A percentile compares a stretch with the other conserved stretches of the same genome.
These are phyloP conservation scores for Coregonus ussuriensis DNA, from an alignment of 2,797 vertebrate genomes.

Conservation along the genomic window DNA sequence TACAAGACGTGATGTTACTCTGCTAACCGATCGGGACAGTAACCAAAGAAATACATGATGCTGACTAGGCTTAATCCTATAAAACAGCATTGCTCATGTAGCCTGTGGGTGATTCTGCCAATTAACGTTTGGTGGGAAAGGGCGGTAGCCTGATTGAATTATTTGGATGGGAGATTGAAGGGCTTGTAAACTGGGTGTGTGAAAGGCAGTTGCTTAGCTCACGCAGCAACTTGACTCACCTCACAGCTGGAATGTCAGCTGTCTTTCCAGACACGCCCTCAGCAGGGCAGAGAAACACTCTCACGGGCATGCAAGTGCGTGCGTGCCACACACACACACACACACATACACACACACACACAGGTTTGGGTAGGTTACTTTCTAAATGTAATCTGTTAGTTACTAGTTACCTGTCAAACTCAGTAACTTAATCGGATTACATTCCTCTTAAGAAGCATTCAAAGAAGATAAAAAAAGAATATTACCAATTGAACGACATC, in stretches of 20 bases:
- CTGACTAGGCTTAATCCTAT: slow-evolving; percentile 21
- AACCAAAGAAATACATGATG: slow-evolving; percentile 26
- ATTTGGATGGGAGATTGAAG: slow-evolving; percentile 60
- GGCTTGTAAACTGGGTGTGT: slow-evolving; percentile 65
- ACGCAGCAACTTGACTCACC: slow-evolving; percentile 74
- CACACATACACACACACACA: too few relatives aligned
- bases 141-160: slow-evolving; percentile 51
- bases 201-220: slow-evolving; percentile 67
- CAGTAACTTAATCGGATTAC: too few relatives aligned
- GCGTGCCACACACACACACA: neutral
- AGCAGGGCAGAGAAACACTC: slow-evolving; percentile 59
- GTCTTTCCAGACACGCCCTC: slow-evolving; percentile 76
- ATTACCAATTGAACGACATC: too few relatives aligned
- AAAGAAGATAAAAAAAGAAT: too few relatives aligned
- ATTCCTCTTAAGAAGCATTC: too few relatives aligned
- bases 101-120: slow-evolving; percentile 36
- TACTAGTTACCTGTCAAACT: too few relatives aligned
- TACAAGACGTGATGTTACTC: slow-evolving; percentile 3
- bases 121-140: slow-evolving; percentile 57
- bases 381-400: too few relatives aligned
- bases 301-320: slow-evolving; percentile 36
- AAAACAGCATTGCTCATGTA: slow-evolving; percentile 42
- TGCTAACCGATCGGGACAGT: slow-evolving; percentile 22
- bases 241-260: slow-evolving; percentile 81
- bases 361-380: too few relatives aligned